Percentiles rank a stretch among this genome's conserved stretches.
Conservation (phyloP, 2,888 invertebrate species). For the Aphidoletes aphidimyza region DNA sequence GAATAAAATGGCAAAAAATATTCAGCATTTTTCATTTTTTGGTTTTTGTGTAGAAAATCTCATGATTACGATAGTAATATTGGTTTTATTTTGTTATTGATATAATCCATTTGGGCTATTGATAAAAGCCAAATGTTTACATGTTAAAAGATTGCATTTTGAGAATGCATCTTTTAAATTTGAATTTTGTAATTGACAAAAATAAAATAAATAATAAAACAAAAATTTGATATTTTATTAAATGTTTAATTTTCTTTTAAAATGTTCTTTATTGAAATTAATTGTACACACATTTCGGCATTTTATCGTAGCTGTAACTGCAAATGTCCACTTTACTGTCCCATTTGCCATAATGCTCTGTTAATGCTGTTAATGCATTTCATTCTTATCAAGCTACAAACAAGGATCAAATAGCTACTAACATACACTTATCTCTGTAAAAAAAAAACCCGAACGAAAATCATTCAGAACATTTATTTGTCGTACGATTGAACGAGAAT, state of each 20-base stretch:
- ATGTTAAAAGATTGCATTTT: neutral
- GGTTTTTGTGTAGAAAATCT: neutral
- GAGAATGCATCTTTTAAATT: neutral
- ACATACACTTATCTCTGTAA: conserved; percentile 17
- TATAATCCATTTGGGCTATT: too few relatives aligned
- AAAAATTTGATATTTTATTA: too few relatives aligned
- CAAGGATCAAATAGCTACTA: neutral
- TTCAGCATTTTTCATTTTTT: neutral
- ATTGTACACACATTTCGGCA: conserved; percentile 40
- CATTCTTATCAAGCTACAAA: conserved; percentile 35
- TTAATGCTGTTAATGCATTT: neutral
- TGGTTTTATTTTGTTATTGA: neutral
- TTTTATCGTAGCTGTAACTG: conserved; percentile 18
- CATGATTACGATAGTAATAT: too few relatives aligned
- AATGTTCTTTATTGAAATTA: neutral
- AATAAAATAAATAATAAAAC: too few relatives aligned
- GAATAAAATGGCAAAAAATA: conserved; percentile 33
- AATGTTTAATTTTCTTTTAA: neutral
- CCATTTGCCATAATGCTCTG: neutral
- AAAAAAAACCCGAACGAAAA: neutral
- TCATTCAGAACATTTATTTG: neutral
- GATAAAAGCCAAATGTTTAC: too few relatives aligned
- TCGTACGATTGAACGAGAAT: neutral
- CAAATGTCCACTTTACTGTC: neutral
- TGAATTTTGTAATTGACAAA: neutral